Evolutionary conservation across 2,888 invertebrate genomes (phyloP).

Genomic region (Dusona sp.): DNA sequence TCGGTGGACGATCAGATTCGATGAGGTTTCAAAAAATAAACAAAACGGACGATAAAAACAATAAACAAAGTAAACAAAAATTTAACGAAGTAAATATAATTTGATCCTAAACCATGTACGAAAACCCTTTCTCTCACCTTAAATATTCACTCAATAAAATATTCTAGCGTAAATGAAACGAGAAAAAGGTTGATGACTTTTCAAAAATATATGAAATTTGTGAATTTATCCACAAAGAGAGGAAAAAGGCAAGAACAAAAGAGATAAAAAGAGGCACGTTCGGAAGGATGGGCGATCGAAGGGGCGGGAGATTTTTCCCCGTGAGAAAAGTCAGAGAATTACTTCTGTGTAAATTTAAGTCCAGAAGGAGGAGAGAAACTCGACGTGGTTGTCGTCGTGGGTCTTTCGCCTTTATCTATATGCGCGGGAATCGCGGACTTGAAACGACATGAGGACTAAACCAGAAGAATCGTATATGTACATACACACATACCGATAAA

Average conservation of each 20-base stretch:
- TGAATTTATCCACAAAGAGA: neutral
- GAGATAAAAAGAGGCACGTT: neutral
- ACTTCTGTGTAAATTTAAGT: conserved; percentile 29
- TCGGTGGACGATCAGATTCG: too few relatives aligned
- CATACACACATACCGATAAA: neutral
- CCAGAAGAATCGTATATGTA: conserved; percentile 1
- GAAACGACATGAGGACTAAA: conserved; percentile 52
- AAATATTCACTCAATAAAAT: too few relatives aligned
- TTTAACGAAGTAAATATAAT: too few relatives aligned
- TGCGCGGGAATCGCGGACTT: conserved; percentile 47
- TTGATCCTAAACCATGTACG: too few relatives aligned
- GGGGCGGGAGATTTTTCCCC: conserved; percentile 19
- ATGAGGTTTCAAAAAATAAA: too few relatives aligned
- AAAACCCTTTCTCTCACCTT: too few relatives aligned
- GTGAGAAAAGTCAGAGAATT: conserved; percentile 59
- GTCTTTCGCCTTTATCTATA: conserved; percentile 52
- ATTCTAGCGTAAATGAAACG: too few relatives aligned
- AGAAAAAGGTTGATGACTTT: neutral
- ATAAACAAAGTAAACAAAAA: too few relatives aligned
- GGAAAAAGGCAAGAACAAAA: neutral
- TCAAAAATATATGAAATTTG: conserved; percentile 40
- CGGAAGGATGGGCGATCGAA: neutral
- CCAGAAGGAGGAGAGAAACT: conserved; percentile 5
- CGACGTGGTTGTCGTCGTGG: neutral
- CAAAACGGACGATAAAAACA: too few relatives aligned